Evolutionary conservation across 1,140 invertebrate species (phyloP).

Genomic region (Aphaenogaster ashmeadi): DNA sequence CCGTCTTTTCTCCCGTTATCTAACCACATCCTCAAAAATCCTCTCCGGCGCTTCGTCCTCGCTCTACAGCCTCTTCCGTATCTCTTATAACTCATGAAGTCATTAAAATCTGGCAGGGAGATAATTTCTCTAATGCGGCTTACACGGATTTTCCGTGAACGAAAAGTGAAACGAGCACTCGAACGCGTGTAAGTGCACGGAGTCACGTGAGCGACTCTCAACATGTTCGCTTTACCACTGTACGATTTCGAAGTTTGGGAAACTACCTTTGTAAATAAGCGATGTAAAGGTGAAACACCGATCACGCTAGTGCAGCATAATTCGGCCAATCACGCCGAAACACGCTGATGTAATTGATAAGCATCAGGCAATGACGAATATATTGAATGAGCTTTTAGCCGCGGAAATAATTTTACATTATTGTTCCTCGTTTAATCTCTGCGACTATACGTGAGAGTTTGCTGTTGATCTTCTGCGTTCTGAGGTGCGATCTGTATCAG

Average conservation of each 20-base stretch:
- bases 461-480: slow-evolving; percentile 39
- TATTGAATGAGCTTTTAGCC: not conserved
- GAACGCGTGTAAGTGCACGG: slow-evolving; percentile 15
- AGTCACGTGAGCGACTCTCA: slow-evolving; percentile 14
- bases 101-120: slow-evolving; percentile 52
- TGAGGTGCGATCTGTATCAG: slow-evolving; percentile 51
- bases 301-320: slow-evolving; percentile 23
- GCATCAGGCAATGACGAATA: not conserved
- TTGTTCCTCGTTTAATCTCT: not conserved
- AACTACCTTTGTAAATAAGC: slow-evolving; percentile 46
- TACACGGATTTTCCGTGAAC: slow-evolving; percentile 45
- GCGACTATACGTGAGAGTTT: slow-evolving; percentile 25
- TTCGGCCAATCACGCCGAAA: not conserved
- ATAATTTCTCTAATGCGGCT: slow-evolving; percentile 59
- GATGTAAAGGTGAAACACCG: not conserved
- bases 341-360: slow-evolving; percentile 9
- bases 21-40: slow-evolving; percentile 54
- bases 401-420: slow-evolving; percentile 12
- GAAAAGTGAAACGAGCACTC: slow-evolving; percentile 47
- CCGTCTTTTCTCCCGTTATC: slow-evolving; percentile 51
- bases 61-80: not conserved
- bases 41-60: slow-evolving; percentile 14
- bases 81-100: slow-evolving; percentile 44
- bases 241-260: slow-evolving; percentile 36
- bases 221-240: not conserved